Evolutionary conservation across 2,113 vertebrate genomes (phyloP).

Genomic region (Synodontis membranacea): DNA sequence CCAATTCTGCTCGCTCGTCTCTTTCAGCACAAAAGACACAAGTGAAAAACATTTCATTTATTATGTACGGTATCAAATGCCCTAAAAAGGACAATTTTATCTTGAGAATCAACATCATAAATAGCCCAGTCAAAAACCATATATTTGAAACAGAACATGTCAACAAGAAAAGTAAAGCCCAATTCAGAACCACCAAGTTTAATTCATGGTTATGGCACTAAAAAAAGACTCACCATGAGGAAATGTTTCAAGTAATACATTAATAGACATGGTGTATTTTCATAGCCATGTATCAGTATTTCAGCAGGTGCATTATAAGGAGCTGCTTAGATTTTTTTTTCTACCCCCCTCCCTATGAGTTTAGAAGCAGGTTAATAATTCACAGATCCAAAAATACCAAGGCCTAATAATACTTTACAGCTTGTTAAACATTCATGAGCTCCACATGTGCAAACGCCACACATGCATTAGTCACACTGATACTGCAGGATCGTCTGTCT

Average conservation of each 20-base stretch:
- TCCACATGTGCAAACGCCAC: constrained; percentile 28
- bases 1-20: not conserved
- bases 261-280: not conserved
- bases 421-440: constrained; percentile 49
- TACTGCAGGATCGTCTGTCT: not conserved
- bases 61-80: not conserved
- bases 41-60: not conserved
- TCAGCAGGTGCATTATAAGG: not conserved
- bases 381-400: constrained; percentile 48
- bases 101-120: not conserved
- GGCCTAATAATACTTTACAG: constrained; percentile 48
- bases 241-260: not conserved
- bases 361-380: constrained; percentile 49
- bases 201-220: not conserved
- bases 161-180: not conserved
- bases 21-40: not conserved
- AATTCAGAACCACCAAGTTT: not conserved
- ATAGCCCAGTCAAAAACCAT: not conserved
- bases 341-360: not conserved
- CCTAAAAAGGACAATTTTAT: not conserved
- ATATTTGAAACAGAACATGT: not conserved
- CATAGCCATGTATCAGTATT: not conserved
- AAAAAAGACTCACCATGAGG: not conserved
- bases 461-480: constrained; percentile 10
- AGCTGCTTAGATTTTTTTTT: not conserved